phyloP scores from a whole-genome alignment of 2,888 invertebrate genomes.

The Hydriomena furcata region DNA sequence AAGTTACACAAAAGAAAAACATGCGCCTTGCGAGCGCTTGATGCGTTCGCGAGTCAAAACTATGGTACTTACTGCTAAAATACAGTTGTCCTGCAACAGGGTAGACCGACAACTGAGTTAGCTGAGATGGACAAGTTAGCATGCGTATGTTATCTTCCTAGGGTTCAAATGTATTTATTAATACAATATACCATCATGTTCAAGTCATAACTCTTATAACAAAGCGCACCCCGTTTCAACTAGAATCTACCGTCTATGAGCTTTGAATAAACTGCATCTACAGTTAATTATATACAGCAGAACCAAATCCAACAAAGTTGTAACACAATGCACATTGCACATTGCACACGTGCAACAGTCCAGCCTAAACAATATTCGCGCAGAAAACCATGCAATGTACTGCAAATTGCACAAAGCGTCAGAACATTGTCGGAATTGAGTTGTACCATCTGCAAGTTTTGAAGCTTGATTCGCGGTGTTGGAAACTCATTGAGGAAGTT shows the following conservation, averaged over 20 bases:
- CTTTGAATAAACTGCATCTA: no score
- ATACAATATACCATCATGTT: no score
- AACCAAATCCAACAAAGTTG: no score
- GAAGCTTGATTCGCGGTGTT: conserved; percentile 11
- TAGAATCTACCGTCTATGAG: no score
- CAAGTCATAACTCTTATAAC: no score
- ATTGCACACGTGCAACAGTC: conserved; percentile 1
- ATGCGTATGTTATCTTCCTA: neutral
- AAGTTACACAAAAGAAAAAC: neutral
- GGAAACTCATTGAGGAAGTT: conserved; percentile 8
- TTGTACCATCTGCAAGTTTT: conserved; percentile 15
- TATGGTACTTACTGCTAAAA: neutral
- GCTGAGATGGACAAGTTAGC: neutral
- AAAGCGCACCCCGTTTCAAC: no score
- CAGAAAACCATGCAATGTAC: conserved; percentile 3
- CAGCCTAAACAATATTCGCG: neutral
- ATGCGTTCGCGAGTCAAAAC: neutral
- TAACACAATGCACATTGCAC: neutral
- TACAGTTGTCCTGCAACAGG: neutral
- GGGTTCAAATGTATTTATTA: no score
- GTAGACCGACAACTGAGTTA: neutral
- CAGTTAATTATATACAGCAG: no score
- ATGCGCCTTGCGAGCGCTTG: no score
- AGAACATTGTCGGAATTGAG: conserved; percentile 14
- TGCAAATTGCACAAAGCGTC: conserved; percentile 26